Base-by-base conservation (phyloP, 2,888 invertebrate genomes). In the Agrilus biguttatus region DNA sequence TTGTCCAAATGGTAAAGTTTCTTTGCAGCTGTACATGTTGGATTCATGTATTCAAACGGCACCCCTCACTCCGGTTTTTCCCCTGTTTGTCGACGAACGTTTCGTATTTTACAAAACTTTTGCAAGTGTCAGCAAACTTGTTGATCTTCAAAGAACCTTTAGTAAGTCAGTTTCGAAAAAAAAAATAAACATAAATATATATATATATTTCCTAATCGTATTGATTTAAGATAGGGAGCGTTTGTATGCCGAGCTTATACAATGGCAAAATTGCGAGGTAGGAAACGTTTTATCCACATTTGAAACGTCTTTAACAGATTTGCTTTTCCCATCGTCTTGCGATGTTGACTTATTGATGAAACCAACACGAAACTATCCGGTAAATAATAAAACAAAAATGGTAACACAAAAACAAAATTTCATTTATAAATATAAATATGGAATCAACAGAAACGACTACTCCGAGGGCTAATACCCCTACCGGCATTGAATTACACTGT, bases 1-100 rank as follows among this genome's bases (percentile, higher is more conserved):
- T 28, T 84, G 84, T 56, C 79, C 83, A 47, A 80, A 80, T 62
- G 86, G 87, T n/a, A 75, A 78, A 55, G 73, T 83, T 8, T 80
- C 81, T 7, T 66, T 87, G 21, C 77, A 78, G 48, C 70, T 87
- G 33, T 75, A 73, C 51, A 71, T 81, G 41, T 69, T 88, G 37
- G 81, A 80, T 36, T 78, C 78, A 32, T 77, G 74, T 53, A 74
- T 78, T 49, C 78, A 80, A 59, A 85, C 86, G 7, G 73, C 72
- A 48, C 66, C 74, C 43, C 62, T 78, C 35, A 69, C 74, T 2
- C 83, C 87, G 1, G 60, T 71, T 37, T 88, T 88, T 61, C 88
- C 88, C 0, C 64, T 87, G 7, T 56, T 74, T 38, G 78, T 77
- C 58, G 74, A 78, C 61, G 82, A 86, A 58, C 75, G 77, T 51